Base-by-base conservation (phyloP, 2,888 invertebrate species). In the Leucoptera coffeella region DNA sequence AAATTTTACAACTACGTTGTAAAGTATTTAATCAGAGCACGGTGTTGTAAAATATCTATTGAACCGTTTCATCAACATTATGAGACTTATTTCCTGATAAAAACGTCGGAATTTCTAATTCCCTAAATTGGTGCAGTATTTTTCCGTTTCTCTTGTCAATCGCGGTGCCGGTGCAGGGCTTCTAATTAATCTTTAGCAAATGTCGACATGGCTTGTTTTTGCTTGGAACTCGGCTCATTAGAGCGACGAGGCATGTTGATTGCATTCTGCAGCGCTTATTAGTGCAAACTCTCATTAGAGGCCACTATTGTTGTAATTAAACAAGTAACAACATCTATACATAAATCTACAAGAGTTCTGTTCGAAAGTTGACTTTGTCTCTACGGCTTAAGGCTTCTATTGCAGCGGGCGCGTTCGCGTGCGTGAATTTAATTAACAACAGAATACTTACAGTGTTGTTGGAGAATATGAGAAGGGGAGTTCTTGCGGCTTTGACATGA, bases 251-350 rank as follows among this genome's bases (percentile, higher is more conserved):
- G 67, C 59, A 67, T 59, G 67, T 67, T 67, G 65, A 67, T 67
- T 67, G 67, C 65, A 65, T 65, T 69, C 60, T 65, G 61, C 56
- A 59, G 64, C 54, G 59, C 65, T 67, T 69, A 67, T 67, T 67
- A 69, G 58, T 58, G 61, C 64, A 62, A 64, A 64, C 57, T 64
- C 67, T 67, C 65, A 65, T 67, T 67, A 69, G 64, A 56, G 58
- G 53, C 57, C 54, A 65, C 67, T 67, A 67, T 67, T 69, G 67
- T 69, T 67, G 62, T 65, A 67, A 69, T 67, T 69, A 64, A 67
- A 65, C 64, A 60, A 60, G 59, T 55, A 53, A 51, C 52, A 51
- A 55, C 50, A 50, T 49, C 50, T 15, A 23, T 28, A 14, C 30
- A 11, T 17, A 13, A 15, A 20, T 13, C 14, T 17, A 14, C 22